Base-by-base conservation (phyloP, 1,140 invertebrate genomes). In the Plectus sambesii region DNA sequence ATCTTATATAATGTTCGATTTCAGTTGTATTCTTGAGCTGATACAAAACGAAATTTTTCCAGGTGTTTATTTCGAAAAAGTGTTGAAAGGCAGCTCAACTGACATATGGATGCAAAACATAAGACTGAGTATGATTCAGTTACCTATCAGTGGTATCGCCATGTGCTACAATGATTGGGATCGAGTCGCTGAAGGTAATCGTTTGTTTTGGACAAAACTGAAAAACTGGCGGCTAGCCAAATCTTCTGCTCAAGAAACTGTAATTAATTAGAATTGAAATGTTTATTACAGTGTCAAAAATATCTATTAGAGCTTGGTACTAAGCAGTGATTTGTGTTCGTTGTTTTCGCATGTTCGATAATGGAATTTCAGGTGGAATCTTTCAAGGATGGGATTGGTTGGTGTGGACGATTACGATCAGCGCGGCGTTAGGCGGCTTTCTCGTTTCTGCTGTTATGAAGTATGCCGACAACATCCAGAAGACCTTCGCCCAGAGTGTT, bases 381-480 rank as follows among this genome's bases (percentile, higher is more conserved):
- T 63, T 66, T 51, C 76, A 77, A 58, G 84, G 83, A 5, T 88
- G 87, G 66, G 84, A 88, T 69, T 59, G 71, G 24, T 84, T 87
- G 60, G 81, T 92, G 17, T 79, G 79, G 73, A 86, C 86, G 61
- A 70, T 92, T 25, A 79, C 92, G 3, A 56, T 85, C 1, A 70
- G 89, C 17, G 86, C 92, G 74, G 76, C 87, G 1, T 79, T 82
- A 17, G 89, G 89, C 8, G 89, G 89, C 9, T 73, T 94, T 0
- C 79, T 93, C 15, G 87, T 93, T 9, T 87, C 87, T 2, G 79
- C 93, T 57, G 89, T 94, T 4, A 88, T 94, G 5, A 94, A 93
- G 74, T 90, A 92, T 70, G 88, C 89, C 1, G 89, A 93, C 69
- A 93, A 93, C 70, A 92, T 94, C 63, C 73, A 93, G 3, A 93